These are phyloP conservation scores for Hybognathus amarus DNA, from an alignment of 2,797 vertebrate species.

Conservation along the genomic window DNA sequence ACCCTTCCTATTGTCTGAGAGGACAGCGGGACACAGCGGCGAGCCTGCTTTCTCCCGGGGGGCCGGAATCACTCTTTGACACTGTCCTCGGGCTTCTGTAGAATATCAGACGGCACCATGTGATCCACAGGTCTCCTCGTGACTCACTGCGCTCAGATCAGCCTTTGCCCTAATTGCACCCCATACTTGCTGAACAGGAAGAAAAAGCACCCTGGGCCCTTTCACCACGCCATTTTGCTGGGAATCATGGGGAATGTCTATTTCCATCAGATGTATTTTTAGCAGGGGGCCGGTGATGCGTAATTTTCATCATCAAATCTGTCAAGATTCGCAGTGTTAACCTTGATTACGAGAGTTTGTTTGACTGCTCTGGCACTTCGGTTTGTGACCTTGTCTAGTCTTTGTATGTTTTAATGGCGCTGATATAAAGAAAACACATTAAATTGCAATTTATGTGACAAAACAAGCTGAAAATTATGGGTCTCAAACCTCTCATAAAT, in stretches of 20 bases:
- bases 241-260: slow-evolving; percentile 41
- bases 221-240: not conserved
- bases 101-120: slow-evolving; percentile 39
- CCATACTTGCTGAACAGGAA: slow-evolving; percentile 51
- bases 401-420: slow-evolving; percentile 8
- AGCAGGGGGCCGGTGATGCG: slow-evolving; percentile 24
- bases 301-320: slow-evolving; percentile 36
- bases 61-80: slow-evolving; percentile 47
- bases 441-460: slow-evolving; percentile 31
- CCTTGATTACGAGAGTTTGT: slow-evolving; percentile 12
- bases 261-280: slow-evolving; percentile 43
- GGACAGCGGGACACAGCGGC: slow-evolving; percentile 73
- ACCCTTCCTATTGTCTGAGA: slow-evolving; percentile 83
- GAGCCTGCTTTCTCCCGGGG: slow-evolving; percentile 40
- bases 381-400: slow-evolving; percentile 32
- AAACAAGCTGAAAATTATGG: slow-evolving; percentile 5
- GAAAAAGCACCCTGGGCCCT: slow-evolving; percentile 40
- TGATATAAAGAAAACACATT: slow-evolving; percentile 30
- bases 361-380: not conserved
- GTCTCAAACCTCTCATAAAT: slow-evolving; percentile 14
- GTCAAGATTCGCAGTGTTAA: slow-evolving; percentile 31
- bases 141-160: slow-evolving; percentile 51
- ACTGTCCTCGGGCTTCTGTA: slow-evolving; percentile 44
- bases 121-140: slow-evolving; percentile 45
- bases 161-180: slow-evolving; percentile 31